Evolutionary conservation across 2,888 invertebrate species (phyloP).

Genomic region (Diploptera punctata): DNA sequence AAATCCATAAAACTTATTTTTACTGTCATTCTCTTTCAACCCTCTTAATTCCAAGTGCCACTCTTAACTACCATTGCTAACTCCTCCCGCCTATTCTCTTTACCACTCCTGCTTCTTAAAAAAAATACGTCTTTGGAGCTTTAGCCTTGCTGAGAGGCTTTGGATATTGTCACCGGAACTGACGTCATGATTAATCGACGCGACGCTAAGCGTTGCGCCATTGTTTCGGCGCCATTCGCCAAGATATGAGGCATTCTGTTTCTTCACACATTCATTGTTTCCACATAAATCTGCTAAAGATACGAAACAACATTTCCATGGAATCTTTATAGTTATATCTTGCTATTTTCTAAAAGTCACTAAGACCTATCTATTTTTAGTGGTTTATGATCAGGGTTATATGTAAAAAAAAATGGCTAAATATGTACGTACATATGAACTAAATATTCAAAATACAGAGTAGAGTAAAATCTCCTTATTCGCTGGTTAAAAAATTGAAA

Average conservation of each 20-base stretch:
- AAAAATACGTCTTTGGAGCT: constrained; percentile 18
- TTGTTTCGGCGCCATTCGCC: constrained; percentile 14
- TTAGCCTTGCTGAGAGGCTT: constrained; percentile 24
- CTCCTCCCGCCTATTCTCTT: constrained; percentile 9
- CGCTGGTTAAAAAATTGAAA: no score
- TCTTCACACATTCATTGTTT: neutral
- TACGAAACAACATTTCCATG: no score
- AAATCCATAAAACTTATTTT: constrained; percentile 32
- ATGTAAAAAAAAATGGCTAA: no score
- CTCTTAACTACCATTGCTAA: neutral
- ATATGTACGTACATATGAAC: no score
- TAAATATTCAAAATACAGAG: no score
- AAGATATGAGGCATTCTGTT: no score
- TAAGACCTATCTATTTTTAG: no score
- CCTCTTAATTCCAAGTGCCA: constrained; percentile 9
- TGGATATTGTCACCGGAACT: constrained; percentile 30
- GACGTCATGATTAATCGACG: constrained; percentile 38
- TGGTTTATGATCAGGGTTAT: no score
- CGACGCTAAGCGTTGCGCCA: constrained; percentile 5
- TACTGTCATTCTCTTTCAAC: constrained; percentile 19
- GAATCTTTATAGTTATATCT: no score
- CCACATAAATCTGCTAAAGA: no score
- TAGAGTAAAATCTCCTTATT: no score
- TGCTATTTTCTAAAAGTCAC: no score
- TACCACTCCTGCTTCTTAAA: neutral